phyloP scores from a whole-genome alignment of 64 coral and sea anemone species.

The Platygyra sinensis region DNA sequence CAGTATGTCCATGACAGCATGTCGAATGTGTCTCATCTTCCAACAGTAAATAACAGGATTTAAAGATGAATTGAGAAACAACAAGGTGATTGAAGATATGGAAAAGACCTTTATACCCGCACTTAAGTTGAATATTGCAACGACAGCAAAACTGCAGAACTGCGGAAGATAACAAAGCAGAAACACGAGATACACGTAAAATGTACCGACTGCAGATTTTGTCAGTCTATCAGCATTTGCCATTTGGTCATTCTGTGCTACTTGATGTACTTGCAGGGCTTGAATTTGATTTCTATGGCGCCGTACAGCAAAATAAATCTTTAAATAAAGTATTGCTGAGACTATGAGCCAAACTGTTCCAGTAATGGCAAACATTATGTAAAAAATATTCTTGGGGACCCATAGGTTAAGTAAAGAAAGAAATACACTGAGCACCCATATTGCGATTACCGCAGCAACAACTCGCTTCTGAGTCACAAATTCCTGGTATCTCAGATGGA shows the following conservation, averaged over 20 bases:
- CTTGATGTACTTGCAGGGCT: neutral
- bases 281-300: neutral
- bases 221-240: neutral
- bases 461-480: too few relatives aligned
- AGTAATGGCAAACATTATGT: neutral
- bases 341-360: neutral
- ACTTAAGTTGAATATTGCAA: neutral
- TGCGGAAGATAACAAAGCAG: neutral
- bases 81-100: neutral
- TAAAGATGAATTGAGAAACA: neutral
- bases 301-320: neutral
- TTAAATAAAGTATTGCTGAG: neutral
- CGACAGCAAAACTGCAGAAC: neutral
- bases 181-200: neutral
- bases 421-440: too few relatives aligned
- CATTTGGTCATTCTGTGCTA: neutral
- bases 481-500: neutral
- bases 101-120: neutral
- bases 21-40: neutral
- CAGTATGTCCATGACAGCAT: neutral
- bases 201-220: neutral
- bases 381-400: too few relatives aligned
- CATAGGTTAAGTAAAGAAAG: too few relatives aligned
- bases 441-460: too few relatives aligned
- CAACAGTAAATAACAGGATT: constrained; percentile 1